Conservation (phyloP, 2,888 invertebrate species). For the Theodoxus fluviatilis region DNA sequence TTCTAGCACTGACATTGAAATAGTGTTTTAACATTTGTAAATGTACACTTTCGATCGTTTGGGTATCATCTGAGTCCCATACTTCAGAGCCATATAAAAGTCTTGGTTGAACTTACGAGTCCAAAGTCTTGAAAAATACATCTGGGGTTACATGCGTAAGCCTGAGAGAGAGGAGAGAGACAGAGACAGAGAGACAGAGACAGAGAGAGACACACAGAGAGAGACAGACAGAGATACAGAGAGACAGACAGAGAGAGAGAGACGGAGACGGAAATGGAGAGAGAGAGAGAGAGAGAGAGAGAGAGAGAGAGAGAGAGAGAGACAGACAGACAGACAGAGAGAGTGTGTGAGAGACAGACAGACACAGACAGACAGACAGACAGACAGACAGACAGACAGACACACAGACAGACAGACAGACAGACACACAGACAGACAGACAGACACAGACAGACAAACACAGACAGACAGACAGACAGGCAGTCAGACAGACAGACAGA, state of each 20-base stretch:
- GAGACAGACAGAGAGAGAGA: not conserved
- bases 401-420: not conserved
- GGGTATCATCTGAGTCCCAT: no score
- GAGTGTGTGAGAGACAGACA: not conserved
- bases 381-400: not conserved
- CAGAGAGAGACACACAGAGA: not conserved
- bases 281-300: not conserved
- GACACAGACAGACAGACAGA: not conserved
- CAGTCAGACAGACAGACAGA: slow-evolving; percentile 13
- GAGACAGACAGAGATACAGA: not conserved
- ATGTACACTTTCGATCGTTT: no score
- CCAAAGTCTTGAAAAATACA: not conserved
- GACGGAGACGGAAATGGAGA: not conserved
- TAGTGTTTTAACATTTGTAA: no score
- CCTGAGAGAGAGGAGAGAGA: not conserved
- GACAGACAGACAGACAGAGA: no score
- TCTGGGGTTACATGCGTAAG: not conserved
- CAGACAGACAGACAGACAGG: not conserved
- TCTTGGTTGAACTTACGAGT: not conserved
- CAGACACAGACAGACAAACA: slow-evolving; percentile 2
- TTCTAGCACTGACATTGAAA: no score
- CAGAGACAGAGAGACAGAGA: not conserved
- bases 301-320: no score
- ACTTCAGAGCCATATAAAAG: no score
- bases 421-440: slow-evolving; percentile 5